phyloP scores from a whole-genome alignment of 2,113 vertebrate species.

The Corvus hawaiiensis region DNA sequence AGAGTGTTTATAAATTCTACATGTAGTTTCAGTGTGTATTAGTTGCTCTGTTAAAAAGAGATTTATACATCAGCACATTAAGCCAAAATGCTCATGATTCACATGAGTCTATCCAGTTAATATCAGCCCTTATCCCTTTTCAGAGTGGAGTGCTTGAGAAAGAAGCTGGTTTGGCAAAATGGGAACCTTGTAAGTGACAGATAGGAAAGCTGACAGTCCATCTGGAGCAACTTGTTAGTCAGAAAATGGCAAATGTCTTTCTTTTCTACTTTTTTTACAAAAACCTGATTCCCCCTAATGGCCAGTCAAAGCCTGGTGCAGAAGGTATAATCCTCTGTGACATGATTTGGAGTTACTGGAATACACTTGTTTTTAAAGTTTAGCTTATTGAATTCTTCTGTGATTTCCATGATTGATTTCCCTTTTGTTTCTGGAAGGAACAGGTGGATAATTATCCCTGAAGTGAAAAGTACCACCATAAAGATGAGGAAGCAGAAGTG shows the following conservation, averaged over 20 bases:
- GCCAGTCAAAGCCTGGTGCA: conserved; percentile 42
- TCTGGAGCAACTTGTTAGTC: not conserved
- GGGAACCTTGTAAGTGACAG: not conserved
- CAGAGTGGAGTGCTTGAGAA: conserved; percentile 16
- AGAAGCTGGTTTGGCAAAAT: conserved; percentile 9
- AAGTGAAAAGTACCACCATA: conserved; percentile 69
- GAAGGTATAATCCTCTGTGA: not conserved
- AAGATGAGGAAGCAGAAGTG: conserved; percentile 86
- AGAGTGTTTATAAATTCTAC: not conserved
- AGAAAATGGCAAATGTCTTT: not conserved
- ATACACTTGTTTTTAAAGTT: conserved; percentile 71
- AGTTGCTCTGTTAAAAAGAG: not conserved
- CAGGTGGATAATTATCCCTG: conserved; percentile 70
- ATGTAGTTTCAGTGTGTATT: not conserved
- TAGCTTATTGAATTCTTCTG: conserved; percentile 79
- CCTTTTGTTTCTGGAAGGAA: conserved; percentile 88
- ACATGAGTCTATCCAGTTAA: not conserved
- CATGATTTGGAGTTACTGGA: not conserved
- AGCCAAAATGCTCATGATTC: not conserved
- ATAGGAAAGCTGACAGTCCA: not conserved
- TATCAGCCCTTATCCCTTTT: not conserved
- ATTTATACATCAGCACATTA: not conserved
- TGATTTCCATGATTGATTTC: conserved; percentile 81
- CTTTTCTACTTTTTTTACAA: not conserved
- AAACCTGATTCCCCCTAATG: not conserved